Evolutionary conservation across 2,888 invertebrate species (phyloP).

Genomic region (Cosmorhoe ocellata): DNA sequence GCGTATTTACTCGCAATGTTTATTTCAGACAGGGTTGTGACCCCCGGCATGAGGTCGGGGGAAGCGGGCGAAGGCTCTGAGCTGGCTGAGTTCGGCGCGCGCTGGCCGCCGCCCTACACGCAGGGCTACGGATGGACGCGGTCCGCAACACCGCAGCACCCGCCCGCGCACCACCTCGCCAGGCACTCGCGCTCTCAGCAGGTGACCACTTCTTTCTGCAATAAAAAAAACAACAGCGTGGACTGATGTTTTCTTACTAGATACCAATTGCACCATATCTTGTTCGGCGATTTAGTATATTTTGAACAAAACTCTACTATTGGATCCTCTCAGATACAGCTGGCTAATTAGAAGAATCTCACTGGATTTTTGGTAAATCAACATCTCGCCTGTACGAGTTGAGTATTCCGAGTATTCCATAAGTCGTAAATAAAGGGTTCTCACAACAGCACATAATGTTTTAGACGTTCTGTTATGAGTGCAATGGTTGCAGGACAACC

Average conservation of each 20-base stretch:
- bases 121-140: conserved; percentile 81
- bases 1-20: conserved; percentile 7
- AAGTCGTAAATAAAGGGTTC: conserved; percentile 7
- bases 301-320: background rate
- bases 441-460: background rate
- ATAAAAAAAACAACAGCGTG: no score
- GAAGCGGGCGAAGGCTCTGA: conserved; percentile 81
- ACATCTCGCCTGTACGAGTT: conserved; percentile 1
- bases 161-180: conserved; percentile 77
- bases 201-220: conserved; percentile 43
- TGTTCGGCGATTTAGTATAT: background rate
- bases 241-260: no score
- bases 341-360: background rate
- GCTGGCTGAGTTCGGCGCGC: conserved; percentile 79
- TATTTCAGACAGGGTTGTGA: conserved; percentile 57
- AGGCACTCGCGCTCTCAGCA: conserved; percentile 79
- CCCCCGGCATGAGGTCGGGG: conserved; percentile 84
- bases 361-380: background rate
- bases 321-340: background rate
- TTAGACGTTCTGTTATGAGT: conserved; percentile 41
- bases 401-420: conserved; percentile 2
- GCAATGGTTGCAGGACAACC: conserved; percentile 75
- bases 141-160: conserved; percentile 79
- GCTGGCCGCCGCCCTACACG: conserved; percentile 82
- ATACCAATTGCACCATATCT: no score